Evolutionary conservation across 37 sponge, comb jelly and placozoan species (phyloP).

Genomic region (Chondrosia reniformis): DNA sequence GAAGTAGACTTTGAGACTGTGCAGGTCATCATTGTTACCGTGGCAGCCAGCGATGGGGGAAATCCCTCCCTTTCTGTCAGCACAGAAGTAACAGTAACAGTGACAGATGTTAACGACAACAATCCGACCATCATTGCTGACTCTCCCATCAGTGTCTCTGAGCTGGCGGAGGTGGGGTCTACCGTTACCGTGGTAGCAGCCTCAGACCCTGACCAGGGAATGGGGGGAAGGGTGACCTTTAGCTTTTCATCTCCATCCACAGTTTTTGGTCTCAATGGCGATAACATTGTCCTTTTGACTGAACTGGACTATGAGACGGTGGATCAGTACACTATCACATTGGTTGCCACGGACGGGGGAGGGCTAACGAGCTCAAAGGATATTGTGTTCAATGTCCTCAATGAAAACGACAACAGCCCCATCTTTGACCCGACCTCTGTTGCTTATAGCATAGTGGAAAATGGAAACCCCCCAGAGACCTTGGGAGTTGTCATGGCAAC

Average conservation of each 20-base stretch:
- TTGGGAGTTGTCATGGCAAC: constrained; percentile 17
- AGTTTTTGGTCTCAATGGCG: constrained; percentile 9
- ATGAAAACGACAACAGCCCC: constrained; percentile 49
- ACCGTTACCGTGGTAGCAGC: constrained; percentile 24
- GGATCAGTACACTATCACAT: background rate
- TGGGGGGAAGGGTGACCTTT: background rate
- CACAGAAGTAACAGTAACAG: constrained; percentile 7
- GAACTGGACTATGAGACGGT: constrained; percentile 53
- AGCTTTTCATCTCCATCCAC: background rate
- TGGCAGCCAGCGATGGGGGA: constrained; percentile 19
- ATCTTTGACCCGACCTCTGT: background rate
- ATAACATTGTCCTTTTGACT: constrained; percentile 7
- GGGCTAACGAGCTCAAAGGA: background rate
- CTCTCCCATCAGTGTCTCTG: constrained; percentile 11
- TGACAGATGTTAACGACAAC: constrained; percentile 50
- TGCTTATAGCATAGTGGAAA: background rate
- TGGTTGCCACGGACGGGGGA: constrained; percentile 7
- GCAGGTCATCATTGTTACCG: background rate
- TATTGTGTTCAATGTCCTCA: constrained; percentile 1
- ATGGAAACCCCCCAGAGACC: background rate
- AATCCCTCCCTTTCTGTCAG: constrained; percentile 2
- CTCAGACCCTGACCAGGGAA: constrained; percentile 39
- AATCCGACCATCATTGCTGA: constrained; percentile 10
- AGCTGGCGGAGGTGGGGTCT: constrained; percentile 10
- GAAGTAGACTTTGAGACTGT: constrained; percentile 23